Evolutionary conservation across 2,797 vertebrate species (phyloP).

Genomic region (Melopsittacus undulatus): DNA sequence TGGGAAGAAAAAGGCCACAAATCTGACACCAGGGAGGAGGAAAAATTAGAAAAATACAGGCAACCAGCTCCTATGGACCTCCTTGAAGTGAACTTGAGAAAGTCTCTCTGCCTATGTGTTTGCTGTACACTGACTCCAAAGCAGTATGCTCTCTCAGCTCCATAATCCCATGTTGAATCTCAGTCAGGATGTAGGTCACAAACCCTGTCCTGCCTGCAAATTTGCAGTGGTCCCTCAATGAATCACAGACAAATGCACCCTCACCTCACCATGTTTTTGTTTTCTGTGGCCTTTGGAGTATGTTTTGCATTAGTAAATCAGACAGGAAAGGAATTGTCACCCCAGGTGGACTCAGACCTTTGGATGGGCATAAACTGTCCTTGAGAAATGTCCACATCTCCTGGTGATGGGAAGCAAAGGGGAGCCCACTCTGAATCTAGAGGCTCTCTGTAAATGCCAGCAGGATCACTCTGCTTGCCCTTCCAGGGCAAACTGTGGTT

Average conservation of each 20-base stretch:
- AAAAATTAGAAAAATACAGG: background rate
- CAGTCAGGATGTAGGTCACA: background rate
- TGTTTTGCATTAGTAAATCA: background rate
- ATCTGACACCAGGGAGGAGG: background rate
- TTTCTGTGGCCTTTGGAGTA: fast-evolving
- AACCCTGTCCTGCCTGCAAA: background rate
- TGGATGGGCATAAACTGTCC: background rate
- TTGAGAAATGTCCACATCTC: background rate
- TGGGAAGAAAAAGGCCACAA: background rate
- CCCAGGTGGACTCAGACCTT: background rate
- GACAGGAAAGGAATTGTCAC: background rate
- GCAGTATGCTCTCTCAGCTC: background rate
- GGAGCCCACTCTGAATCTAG: background rate
- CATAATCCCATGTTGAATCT: fast-evolving
- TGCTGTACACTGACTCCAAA: background rate
- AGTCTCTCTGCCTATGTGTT: fast-evolving
- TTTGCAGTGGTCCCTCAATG: background rate
- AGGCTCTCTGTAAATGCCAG: background rate
- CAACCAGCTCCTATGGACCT: background rate
- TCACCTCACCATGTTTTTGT: fast-evolving
- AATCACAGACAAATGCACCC: fast-evolving
- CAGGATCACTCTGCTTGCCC: background rate
- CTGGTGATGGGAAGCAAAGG: background rate
- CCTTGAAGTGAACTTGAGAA: background rate
- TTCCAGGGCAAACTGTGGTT: background rate